A percentile compares a stretch with the other conserved stretches of the same genome.
Conservation (phyloP, 2,113 vertebrate genomes). For the Craseonycteris thonglongyai region DNA sequence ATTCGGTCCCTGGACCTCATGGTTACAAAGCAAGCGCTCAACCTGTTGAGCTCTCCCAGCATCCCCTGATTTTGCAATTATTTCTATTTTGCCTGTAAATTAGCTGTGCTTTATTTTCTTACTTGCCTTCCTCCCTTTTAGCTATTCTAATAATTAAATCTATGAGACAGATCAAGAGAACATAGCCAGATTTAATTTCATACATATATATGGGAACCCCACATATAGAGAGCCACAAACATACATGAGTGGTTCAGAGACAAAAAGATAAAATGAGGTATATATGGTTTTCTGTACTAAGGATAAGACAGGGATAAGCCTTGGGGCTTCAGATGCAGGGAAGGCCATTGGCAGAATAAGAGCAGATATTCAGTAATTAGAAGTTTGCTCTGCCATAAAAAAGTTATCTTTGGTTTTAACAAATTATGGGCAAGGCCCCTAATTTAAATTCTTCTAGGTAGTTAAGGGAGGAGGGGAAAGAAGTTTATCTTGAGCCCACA, state of each 20-base stretch:
- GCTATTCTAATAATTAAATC: too few relatives aligned
- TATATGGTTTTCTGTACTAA: not conserved
- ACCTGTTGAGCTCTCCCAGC: too few relatives aligned
- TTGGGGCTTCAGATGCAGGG: not conserved
- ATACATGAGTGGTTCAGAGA: not conserved
- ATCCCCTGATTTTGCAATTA: not conserved
- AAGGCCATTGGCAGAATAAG: not conserved
- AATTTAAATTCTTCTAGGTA: not conserved
- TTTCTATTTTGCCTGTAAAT: not conserved
- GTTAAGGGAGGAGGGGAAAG: not conserved
- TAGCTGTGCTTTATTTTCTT: not conserved
- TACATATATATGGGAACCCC: not conserved
- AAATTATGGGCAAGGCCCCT: not conserved
- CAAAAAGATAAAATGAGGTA: not conserved
- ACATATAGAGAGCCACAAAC: not conserved
- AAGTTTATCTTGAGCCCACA: not conserved
- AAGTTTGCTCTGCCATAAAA: not conserved
- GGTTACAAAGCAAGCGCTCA: too few relatives aligned
- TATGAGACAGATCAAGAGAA: not conserved
- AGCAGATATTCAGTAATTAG: not conserved
- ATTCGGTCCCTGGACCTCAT: too few relatives aligned
- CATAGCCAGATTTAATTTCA: not conserved
- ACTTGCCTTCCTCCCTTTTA: not conserved
- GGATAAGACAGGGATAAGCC: not conserved
- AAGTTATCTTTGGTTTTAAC: not conserved